Evolutionary conservation across 2,888 invertebrate species (phyloP).

Genomic region (Palloptera scutellata): DNA sequence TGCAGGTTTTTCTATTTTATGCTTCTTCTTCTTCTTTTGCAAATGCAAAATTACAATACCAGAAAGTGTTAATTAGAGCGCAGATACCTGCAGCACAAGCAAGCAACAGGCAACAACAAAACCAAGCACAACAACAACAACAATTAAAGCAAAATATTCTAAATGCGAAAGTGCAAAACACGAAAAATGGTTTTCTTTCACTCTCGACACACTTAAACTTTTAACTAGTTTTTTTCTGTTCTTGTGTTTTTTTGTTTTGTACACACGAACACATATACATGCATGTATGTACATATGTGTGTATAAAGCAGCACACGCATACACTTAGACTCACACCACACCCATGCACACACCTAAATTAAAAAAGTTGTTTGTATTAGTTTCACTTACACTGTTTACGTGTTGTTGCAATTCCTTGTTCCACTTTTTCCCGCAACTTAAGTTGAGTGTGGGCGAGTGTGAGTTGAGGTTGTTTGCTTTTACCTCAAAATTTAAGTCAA

Average conservation of each 20-base stretch:
- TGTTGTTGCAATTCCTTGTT: no score
- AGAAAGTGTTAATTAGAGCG: constrained; percentile 34
- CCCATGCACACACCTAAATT: no score
- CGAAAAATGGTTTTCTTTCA: constrained; percentile 20
- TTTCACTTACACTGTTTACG: no score
- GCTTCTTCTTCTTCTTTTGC: no score
- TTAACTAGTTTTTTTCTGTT: constrained; percentile 31
- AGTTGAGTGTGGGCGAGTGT: no score
- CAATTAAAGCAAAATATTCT: not conserved
- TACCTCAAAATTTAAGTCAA: constrained; percentile 7
- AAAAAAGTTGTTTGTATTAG: no score
- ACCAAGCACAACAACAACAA: not conserved
- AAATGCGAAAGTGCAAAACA: constrained; percentile 3
- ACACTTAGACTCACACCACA: not conserved
- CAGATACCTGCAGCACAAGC: constrained; percentile 5
- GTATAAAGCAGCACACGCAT: not conserved
- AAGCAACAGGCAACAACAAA: not conserved
- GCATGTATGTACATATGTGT: not conserved
- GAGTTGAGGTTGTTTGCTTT: no score
- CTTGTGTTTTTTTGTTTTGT: not conserved
- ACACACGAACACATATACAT: not conserved
- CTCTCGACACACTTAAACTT: constrained; percentile 38
- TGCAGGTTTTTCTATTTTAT: no score
- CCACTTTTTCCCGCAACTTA: no score
- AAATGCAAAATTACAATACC: constrained; percentile 4